Evolutionary conservation across 2,888 invertebrate species (phyloP).

Genomic region (Eurytoma adleriae): DNA sequence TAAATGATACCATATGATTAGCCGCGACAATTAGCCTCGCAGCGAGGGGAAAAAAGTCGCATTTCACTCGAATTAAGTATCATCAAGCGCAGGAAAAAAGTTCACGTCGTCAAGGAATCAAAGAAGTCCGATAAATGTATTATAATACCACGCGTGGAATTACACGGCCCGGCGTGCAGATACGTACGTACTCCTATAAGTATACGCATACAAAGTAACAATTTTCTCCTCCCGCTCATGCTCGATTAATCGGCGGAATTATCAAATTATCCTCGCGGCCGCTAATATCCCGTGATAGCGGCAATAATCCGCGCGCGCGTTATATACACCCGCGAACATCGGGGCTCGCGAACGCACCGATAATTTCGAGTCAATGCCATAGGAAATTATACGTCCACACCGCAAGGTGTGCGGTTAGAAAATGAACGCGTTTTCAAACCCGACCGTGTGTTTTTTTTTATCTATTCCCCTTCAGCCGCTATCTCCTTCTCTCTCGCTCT

Average conservation of each 20-base stretch:
- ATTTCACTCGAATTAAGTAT: constrained; percentile 14
- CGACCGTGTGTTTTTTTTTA: too few species aligned
- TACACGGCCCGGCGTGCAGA: not conserved
- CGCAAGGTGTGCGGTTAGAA: not conserved
- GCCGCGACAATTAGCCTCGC: not conserved
- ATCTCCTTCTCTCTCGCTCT: too few species aligned
- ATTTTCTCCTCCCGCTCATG: constrained; percentile 33
- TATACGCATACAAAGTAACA: constrained; percentile 32
- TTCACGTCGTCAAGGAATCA: not conserved
- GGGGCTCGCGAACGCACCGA: not conserved
- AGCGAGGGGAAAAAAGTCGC: not conserved
- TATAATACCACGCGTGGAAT: constrained; percentile 21
- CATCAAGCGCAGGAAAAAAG: too few species aligned
- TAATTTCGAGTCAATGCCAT: constrained; percentile 6
- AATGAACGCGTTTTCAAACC: not conserved
- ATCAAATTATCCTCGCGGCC: constrained; percentile 49
- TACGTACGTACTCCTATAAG: not conserved
- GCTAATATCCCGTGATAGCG: constrained; percentile 36
- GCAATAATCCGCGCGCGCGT: constrained; percentile 4
- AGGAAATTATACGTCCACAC: constrained; percentile 23
- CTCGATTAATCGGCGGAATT: constrained; percentile 52
- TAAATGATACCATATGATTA: too few species aligned
- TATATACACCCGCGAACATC: not conserved
- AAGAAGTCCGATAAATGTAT: not conserved
- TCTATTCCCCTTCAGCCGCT: too few species aligned